These are phyloP conservation scores for Struthio camelus DNA, from an alignment of 2,113 vertebrate genomes.

Conservation along the genomic window DNA sequence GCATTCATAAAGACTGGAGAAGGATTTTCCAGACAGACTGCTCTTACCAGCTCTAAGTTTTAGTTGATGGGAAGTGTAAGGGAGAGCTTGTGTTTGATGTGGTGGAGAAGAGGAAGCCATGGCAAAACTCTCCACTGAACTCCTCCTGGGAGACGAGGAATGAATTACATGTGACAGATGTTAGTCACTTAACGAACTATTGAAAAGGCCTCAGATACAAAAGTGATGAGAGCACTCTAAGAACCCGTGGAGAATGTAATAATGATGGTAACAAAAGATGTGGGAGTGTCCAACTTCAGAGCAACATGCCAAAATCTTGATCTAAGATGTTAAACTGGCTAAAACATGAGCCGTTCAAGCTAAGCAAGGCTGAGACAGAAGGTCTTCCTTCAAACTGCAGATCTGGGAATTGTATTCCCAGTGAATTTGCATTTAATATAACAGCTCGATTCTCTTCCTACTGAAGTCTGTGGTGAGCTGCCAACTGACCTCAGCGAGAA, in stretches of 20 bases:
- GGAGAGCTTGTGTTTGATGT: constrained; percentile 43
- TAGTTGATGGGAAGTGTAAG: constrained; percentile 5
- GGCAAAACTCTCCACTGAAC: constrained; percentile 4
- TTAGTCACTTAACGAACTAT: constrained; percentile 20
- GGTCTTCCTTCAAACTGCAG: constrained; percentile 29
- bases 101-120: neutral
- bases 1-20: constrained; percentile 12
- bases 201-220: constrained; percentile 36
- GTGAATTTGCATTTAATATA: constrained; percentile 38
- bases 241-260: constrained; percentile 48
- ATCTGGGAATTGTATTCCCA: too few relatives aligned
- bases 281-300: neutral
- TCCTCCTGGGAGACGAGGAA: constrained; percentile 31
- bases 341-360: constrained; percentile 38
- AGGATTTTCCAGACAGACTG: neutral
- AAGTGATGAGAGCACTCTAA: constrained; percentile 40
- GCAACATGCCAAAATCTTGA: constrained; percentile 25
- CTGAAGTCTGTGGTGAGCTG: constrained; percentile 10
- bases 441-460: constrained; percentile 17
- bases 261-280: constrained; percentile 37
- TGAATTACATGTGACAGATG: constrained; percentile 14
- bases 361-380: neutral
- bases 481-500: constrained; percentile 35
- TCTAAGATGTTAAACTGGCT: constrained; percentile 30
- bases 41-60: constrained; percentile 28